Base-by-base conservation (phyloP, 2,888 invertebrate genomes). In the Erebia aethiops region DNA sequence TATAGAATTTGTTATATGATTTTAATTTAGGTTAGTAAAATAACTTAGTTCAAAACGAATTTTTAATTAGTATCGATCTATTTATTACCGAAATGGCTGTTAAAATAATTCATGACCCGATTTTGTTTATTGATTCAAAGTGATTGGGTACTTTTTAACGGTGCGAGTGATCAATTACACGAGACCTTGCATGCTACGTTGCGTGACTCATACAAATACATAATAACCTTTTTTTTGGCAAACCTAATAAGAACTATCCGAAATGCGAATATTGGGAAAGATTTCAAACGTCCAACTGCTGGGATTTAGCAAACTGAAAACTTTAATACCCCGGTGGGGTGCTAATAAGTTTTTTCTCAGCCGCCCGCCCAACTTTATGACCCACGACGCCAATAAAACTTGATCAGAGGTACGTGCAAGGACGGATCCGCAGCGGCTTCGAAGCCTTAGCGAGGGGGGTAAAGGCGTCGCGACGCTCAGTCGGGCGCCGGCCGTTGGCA, bases 401-500 rank as follows among this genome's bases (percentile, higher is more conserved):
- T 84, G 81, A 85, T 87, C 84, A 83, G 82, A 74, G 73, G 72
- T 75, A 77, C 77, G 77, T 76, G 75, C 75, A 67, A 75, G 76
- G 74, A 72, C 74, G 73, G 72, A 71, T 73, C 70, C 68, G 71
- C 72, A 70, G 74, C 77, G 75, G 75, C 75, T 76, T 77, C 74
- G 70, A 75, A 78, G 77, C 76, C 79, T 76, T 75, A 70, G 76
- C 71, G 77, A 74, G 75, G 78, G 77, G 77, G 71, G 75, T 76
- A 67, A 75, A 70, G 77, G 76, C 76, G 80, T 76, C 81, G 77
- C 78, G 80, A 81, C 87, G 85, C 78, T 89, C 89, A 92, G 92
- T 92, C 91, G 89, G 89, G 91, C 91, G 91, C 92, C 91, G 87
- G 90, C 90, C 87, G 83, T 84, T 86, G 84, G 85, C 87, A 87